phyloP scores from a whole-genome alignment of 2,797 vertebrate species.

The Lophius americanus region DNA sequence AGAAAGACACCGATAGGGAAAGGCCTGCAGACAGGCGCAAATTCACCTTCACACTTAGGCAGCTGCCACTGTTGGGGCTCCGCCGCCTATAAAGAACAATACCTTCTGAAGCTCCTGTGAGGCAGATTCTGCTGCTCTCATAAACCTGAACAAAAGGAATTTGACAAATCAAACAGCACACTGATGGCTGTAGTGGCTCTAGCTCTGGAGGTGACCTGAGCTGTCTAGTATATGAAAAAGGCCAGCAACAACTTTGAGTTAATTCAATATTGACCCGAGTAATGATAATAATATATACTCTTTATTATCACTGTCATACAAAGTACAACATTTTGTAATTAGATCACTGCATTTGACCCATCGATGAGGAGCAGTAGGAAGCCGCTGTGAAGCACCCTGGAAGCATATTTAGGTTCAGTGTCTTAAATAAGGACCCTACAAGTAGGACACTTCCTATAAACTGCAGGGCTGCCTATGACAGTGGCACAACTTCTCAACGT shows the following conservation, averaged over 20 bases:
- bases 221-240: conserved; percentile 38
- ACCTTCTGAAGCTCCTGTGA: conserved; percentile 46
- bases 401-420: no score
- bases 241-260: conserved; percentile 38
- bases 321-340: no score
- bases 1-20: conserved; percentile 57
- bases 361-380: no score
- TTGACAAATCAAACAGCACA: conserved; percentile 18
- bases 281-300: no score
- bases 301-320: no score
- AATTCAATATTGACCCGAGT: conserved; percentile 12
- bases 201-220: conserved; percentile 34
- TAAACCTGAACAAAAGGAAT: conserved; percentile 32
- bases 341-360: no score
- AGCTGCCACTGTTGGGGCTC: conserved; percentile 72
- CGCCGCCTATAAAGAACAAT: conserved; percentile 58
- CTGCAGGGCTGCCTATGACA: no score
- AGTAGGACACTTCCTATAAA: no score
- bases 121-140: conserved; percentile 20
- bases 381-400: no score
- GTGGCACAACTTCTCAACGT: no score
- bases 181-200: conserved; percentile 7
- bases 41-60: conserved; percentile 64
- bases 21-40: conserved; percentile 63
- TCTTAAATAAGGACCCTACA: no score